Base-by-base conservation (phyloP, 2,797 vertebrate genomes). In the Sus cebifrons region DNA sequence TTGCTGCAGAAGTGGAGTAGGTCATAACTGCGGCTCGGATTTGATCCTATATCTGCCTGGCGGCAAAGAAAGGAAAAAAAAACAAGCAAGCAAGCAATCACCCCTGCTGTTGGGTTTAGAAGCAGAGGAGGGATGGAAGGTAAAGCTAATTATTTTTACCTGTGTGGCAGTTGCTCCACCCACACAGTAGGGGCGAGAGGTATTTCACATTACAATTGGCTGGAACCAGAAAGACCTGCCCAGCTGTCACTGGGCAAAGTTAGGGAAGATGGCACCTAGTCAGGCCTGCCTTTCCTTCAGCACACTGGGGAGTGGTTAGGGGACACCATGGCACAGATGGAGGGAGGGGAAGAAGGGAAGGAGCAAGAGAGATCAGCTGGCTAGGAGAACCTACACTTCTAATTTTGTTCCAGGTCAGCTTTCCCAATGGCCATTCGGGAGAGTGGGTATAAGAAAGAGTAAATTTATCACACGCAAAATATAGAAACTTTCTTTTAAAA, bases 211-310 rank as follows among this genome's bases (percentile, higher is more conserved):
- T 32, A 73, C 20, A 58, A 2, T 20, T 81, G 74, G 54, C 88
- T 86, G 40, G 78, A 93, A 85, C 54, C 87, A 3, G 7, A 75
- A 71, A 71, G 87, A 77, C 87, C 82, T 60, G 86, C 92, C 77
- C 44, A 40, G n/a, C 44, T 87, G 20, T 92, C 85, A 23, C n/a
- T 5, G 40, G 71, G 91, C 77, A 83, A 64, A 73, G 49, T 18
- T 25, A 13, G 17, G 52, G 74, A 83, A 83, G 85, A 93, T 15
- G 56, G 65, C 77, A 86, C 58, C 88, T 74, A 1, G 68, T 85
- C 68, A 70, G 86, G 75, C 84, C 89, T 44, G 94, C 79, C 89
- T 90, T 52, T 83, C 84, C 62, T 81, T 85, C 27, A 21, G 71
- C 49, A 14, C 1, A 10, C n/a, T 62, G 49, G 86, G 95, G 88